phyloP scores from a whole-genome alignment of 2,113 vertebrate species.

The Phyllostomus hastatus region DNA sequence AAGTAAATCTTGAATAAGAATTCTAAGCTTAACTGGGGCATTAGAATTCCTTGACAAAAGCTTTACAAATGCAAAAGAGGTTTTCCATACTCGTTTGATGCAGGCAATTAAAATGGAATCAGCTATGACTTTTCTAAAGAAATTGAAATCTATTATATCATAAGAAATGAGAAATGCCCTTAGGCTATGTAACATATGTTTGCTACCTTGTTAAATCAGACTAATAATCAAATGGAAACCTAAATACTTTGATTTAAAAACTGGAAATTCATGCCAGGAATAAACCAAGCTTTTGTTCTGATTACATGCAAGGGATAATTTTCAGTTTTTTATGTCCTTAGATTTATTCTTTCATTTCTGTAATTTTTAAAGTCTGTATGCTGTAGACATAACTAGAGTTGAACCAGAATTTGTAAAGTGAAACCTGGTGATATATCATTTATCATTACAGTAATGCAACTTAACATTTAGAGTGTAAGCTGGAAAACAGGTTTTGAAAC shows the following conservation, averaged over 20 bases:
- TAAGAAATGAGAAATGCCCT: not conserved
- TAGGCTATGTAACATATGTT: not conserved
- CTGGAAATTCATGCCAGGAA: not conserved
- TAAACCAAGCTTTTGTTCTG: not conserved
- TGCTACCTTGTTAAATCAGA: not conserved
- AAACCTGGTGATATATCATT: not conserved
- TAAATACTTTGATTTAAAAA: not conserved
- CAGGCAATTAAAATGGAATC: not conserved
- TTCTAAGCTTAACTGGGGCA: not conserved
- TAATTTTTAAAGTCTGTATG: not conserved
- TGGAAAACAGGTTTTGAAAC: slow-evolving; percentile 15
- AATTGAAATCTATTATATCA: not conserved
- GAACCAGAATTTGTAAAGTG: slow-evolving; percentile 8
- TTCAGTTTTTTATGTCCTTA: not conserved
- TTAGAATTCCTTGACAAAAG: not conserved
- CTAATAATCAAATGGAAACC: not conserved
- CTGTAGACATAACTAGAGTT: not conserved
- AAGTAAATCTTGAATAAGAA: slow-evolving; percentile 22
- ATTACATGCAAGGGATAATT: not conserved
- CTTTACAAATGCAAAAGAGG: not conserved
- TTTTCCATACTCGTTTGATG: not conserved
- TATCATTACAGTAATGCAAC: not conserved
- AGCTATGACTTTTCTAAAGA: not conserved
- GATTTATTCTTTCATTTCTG: not conserved
- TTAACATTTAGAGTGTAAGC: not conserved